Conservation (phyloP, 2,797 vertebrate species). For the Macropodus opercularis region DNA sequence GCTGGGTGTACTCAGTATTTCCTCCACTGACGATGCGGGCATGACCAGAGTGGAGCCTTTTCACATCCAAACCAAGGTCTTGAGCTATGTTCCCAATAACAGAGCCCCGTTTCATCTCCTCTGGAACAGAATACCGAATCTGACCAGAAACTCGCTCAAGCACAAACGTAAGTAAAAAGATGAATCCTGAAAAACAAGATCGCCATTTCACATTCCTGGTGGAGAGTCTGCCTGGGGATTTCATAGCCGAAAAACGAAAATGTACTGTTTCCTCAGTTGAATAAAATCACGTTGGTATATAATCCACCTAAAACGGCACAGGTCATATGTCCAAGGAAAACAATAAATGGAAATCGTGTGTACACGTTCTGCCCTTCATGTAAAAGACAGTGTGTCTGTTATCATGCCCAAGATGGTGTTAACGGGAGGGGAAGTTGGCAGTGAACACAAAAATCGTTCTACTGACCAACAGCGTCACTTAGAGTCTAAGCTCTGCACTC, state of each 20-base stretch:
- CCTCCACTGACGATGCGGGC: slow-evolving; percentile 71
- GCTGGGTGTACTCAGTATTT: slow-evolving; percentile 62
- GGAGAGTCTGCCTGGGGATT: neutral
- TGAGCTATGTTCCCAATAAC: slow-evolving; percentile 68
- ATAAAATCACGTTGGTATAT: slow-evolving; percentile 17
- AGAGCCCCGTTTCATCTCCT: slow-evolving; percentile 72
- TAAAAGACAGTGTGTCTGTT: neutral
- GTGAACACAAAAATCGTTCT: neutral
- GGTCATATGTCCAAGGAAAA: neutral
- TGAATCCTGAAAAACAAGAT: neutral
- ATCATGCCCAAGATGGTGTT: neutral
- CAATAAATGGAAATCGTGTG: too few species aligned
- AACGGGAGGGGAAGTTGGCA: neutral
- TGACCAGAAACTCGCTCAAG: slow-evolving; percentile 21
- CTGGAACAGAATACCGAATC: slow-evolving; percentile 69
- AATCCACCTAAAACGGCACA: neutral
- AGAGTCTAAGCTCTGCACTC: slow-evolving; percentile 30
- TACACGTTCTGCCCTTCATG: neutral
- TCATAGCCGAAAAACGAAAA: slow-evolving; percentile 12
- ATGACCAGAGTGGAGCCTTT: slow-evolving; percentile 61
- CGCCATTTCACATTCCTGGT: slow-evolving; percentile 13
- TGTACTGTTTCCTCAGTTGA: neutral
- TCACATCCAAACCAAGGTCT: slow-evolving; percentile 68
- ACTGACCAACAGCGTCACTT: slow-evolving; percentile 52
- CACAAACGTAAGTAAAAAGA: slow-evolving; percentile 11